These are phyloP conservation scores for Phymanthus crucifer DNA, from an alignment of 92 coral and sea anemone genomes.

Conservation along the genomic window DNA sequence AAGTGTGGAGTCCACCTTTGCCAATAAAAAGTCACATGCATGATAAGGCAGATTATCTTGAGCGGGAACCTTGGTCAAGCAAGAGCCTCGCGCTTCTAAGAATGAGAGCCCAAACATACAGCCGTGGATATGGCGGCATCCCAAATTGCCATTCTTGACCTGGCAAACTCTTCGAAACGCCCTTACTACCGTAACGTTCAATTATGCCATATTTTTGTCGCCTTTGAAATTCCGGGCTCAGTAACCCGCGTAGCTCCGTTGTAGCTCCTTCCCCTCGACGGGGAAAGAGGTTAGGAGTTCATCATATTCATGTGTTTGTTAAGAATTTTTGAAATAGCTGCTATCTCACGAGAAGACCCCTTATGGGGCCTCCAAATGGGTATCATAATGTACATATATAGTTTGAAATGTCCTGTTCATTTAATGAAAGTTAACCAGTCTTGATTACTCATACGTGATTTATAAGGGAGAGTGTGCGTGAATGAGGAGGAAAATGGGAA, in stretches of 20 bases:
- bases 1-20: conserved; percentile 49
- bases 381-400: neutral
- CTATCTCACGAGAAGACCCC: neutral
- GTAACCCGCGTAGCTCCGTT: neutral
- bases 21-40: conserved; percentile 44
- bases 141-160: conserved; percentile 25
- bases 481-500: no score
- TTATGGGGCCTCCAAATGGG: neutral
- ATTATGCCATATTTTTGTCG: neutral
- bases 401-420: neutral
- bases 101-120: conserved; percentile 71
- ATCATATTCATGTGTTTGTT: neutral
- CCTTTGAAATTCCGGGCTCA: neutral
- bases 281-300: neutral
- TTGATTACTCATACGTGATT: no score
- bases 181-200: neutral
- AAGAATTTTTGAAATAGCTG: neutral
- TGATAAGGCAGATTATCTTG: conserved; percentile 57
- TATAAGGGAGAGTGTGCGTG: no score
- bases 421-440: neutral
- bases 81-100: conserved; percentile 79
- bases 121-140: neutral
- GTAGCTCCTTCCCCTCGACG: neutral
- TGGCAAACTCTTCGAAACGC: neutral
- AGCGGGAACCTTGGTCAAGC: conserved; percentile 63